A percentile compares a stretch with the other conserved stretches of the same genome.
Conservation (phyloP, 2,113 vertebrate genomes). For the Dromaius novaehollandiae region DNA sequence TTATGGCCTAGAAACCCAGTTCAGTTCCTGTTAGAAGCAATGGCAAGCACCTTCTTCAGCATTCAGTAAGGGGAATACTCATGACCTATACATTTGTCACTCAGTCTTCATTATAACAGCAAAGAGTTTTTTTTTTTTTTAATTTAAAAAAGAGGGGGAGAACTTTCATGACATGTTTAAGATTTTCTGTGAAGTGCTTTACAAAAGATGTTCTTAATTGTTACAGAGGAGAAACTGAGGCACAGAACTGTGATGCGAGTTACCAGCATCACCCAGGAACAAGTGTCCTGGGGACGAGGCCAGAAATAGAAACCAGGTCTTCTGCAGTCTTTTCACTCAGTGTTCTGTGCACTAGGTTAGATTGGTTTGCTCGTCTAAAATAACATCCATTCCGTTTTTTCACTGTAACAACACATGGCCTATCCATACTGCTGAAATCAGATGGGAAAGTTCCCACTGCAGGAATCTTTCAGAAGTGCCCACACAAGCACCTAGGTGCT, state of each 20-base stretch:
- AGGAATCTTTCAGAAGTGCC: constrained; percentile 23
- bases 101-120: background rate
- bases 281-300: background rate
- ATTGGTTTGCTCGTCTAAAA: background rate
- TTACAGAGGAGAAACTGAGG: background rate
- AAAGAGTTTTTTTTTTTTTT: background rate
- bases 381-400: background rate
- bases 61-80: background rate
- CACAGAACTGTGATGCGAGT: background rate
- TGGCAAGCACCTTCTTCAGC: background rate
- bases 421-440: constrained; percentile 6
- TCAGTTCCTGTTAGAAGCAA: background rate
- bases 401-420: background rate
- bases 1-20: background rate
- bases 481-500: constrained; percentile 26
- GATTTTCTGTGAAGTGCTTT: background rate
- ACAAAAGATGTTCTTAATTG: background rate
- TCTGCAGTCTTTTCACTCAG: background rate
- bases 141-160: background rate
- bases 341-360: background rate
- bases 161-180: background rate
- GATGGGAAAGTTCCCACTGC: constrained; percentile 5
- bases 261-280: background rate
- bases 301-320: constrained; percentile 46
- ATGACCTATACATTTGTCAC: fast-evolving